These are phyloP conservation scores for Morpho achilles DNA, from an alignment of 2,888 invertebrate genomes.

Conservation along the genomic window DNA sequence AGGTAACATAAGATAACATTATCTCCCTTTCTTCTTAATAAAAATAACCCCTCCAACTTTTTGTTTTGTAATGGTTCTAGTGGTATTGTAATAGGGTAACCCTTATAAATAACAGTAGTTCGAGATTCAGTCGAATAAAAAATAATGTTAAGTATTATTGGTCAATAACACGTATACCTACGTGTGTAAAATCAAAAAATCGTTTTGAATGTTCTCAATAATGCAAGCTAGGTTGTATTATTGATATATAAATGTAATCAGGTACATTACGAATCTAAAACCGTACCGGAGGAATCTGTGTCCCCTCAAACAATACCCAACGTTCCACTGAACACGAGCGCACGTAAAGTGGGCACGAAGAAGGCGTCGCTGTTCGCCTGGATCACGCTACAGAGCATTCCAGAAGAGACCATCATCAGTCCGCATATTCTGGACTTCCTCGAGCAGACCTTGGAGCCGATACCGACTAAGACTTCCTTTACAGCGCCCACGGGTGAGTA, in stretches of 20 bases:
- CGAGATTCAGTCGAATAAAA: too few species aligned
- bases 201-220: too few species aligned
- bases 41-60: too few species aligned
- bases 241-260: slow-evolving; percentile 33
- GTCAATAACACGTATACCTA: too few species aligned
- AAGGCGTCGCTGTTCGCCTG: slow-evolving; percentile 95
- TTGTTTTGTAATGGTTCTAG: too few species aligned
- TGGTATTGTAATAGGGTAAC: too few species aligned
- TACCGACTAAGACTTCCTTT: slow-evolving; percentile 84
- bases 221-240: too few species aligned
- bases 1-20: too few species aligned
- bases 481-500: slow-evolving; percentile 52
- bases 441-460: slow-evolving; percentile 97
- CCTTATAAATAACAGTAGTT: too few species aligned
- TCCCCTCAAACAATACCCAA: slow-evolving; percentile 52
- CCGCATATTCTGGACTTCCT: slow-evolving; percentile 98
- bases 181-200: too few species aligned
- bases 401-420: slow-evolving; percentile 98
- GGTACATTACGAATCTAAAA: slow-evolving; percentile 91
- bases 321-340: slow-evolving; percentile 25
- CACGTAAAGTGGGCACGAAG: slow-evolving; percentile 84
- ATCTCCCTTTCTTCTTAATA: too few species aligned
- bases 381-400: slow-evolving; percentile 97
- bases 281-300: slow-evolving; percentile 80
- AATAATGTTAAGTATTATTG: too few species aligned